Base-by-base conservation (phyloP, 2,888 invertebrate genomes). In the Erpobdella octoculata region DNA sequence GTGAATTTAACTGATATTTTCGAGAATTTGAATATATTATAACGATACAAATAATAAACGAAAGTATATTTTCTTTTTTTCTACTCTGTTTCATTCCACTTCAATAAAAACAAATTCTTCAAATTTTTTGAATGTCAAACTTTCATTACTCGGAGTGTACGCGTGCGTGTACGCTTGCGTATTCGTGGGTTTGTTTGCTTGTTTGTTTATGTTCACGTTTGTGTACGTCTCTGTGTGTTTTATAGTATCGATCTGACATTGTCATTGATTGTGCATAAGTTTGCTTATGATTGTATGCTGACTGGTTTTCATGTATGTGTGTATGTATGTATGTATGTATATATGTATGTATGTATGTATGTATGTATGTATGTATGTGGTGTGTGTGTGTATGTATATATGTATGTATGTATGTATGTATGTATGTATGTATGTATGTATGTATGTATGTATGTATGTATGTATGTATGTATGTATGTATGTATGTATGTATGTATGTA, bases 401-500 rank as follows among this genome's bases (percentile, higher is more conserved):
- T 66, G 31, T 66, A 31, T 66, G 38, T 66, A 31, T 66, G 31
- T 35, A 31, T 66, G 41, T 66, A 31, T 66, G 41, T 66, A 31
- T 66, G 41, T 66, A 35, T 66, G 62, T 62, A 28, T 62, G 62
- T 62, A 28, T 62, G 62, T 62, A 28, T 62, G 62, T 62, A 35
- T 62, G 62, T 62, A 35, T 62, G 62, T 62, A 28, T 62, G 28
- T 62, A 28, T 62, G 62, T 62, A 28, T 62, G 33, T 59, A 59
- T 59, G 21, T 59, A 59, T 59, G 21, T 59, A 59, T 59, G 21
- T 59, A 59, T 59, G 21, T 59, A 59, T 59, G 21, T 59, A 59
- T 59, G 21, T 59, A 59, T 59, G 21, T 59, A 59, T 59, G 21
- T 66, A 66, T 66, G 28, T 3, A 66, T 66, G 15, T n/a, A 66